phyloP scores from a whole-genome alignment of 2,888 invertebrate genomes.

The Scaptomyza cyrtandrae region DNA sequence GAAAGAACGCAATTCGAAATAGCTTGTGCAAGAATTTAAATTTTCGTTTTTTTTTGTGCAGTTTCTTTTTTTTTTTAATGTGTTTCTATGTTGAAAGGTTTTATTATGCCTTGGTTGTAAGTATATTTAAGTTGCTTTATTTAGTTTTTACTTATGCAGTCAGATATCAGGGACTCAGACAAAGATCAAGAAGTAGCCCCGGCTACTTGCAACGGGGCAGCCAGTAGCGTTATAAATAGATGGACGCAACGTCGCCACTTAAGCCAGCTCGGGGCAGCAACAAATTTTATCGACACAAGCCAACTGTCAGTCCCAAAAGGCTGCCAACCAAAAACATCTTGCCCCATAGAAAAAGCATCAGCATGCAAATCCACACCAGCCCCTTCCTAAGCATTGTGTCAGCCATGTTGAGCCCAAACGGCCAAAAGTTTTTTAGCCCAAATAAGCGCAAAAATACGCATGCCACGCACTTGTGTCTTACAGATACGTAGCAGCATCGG shows the following conservation, averaged over 20 bases:
- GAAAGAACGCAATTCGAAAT: neutral
- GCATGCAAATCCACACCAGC: slow-evolving; percentile 46
- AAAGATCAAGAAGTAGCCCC: slow-evolving; percentile 56
- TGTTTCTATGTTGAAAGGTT: slow-evolving; percentile 36
- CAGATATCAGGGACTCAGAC: slow-evolving; percentile 44
- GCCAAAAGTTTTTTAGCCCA: slow-evolving; percentile 74
- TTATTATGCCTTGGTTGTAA: slow-evolving; percentile 21
- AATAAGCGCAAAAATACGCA: slow-evolving; percentile 75
- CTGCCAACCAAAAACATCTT: slow-evolving; percentile 26
- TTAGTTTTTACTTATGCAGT: slow-evolving; percentile 64
- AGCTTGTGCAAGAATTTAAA: neutral
- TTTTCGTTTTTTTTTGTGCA: slow-evolving; percentile 11
- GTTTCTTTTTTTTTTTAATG: neutral
- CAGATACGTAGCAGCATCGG: slow-evolving; percentile 44
- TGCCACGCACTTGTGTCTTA: slow-evolving; percentile 56
- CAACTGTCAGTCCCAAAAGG: slow-evolving; percentile 67
- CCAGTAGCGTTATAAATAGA: slow-evolving; percentile 59
- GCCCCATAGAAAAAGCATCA: slow-evolving; percentile 13
- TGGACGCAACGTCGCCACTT: slow-evolving; percentile 59
- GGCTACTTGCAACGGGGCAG: slow-evolving; percentile 50
- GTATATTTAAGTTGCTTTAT: slow-evolving; percentile 45
- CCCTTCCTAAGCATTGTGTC: slow-evolving; percentile 72
- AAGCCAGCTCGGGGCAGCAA: slow-evolving; percentile 61
- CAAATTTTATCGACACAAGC: slow-evolving; percentile 78
- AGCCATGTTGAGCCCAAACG: slow-evolving; percentile 68